These are phyloP conservation scores for Pithys albifrons DNA, from an alignment of 2,113 vertebrate genomes.

Conservation along the genomic window DNA sequence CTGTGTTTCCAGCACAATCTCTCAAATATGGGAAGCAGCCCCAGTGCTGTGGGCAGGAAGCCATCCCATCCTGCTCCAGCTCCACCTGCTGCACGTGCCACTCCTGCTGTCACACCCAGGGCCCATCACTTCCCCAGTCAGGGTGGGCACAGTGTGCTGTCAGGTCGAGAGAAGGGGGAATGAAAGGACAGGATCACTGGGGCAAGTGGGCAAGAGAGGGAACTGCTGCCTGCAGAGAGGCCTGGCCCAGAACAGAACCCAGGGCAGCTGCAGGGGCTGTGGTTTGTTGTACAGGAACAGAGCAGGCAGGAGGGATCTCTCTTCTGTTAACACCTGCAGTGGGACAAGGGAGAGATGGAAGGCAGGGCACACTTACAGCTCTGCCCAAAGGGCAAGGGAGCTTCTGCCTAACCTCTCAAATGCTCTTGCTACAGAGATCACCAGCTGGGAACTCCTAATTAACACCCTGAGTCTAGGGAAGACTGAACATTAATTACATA, in stretches of 20 bases:
- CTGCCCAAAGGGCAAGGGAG: background rate
- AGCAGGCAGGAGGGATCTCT: background rate
- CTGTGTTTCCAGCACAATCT: background rate
- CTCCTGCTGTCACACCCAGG: background rate
- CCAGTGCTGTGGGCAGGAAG: background rate
- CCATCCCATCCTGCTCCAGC: background rate
- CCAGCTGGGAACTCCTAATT: background rate
- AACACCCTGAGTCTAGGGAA: background rate
- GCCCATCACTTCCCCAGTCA: background rate
- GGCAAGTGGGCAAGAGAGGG: background rate
- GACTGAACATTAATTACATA: conserved; percentile 62
- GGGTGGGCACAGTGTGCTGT: background rate
- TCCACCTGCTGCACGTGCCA: background rate
- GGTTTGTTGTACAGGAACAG: background rate
- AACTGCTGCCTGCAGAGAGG: background rate
- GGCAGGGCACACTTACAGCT: background rate
- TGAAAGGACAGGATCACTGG: background rate
- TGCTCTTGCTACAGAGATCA: background rate
- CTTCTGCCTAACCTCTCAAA: background rate
- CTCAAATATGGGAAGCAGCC: background rate
- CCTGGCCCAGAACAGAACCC: background rate
- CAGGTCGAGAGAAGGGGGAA: background rate
- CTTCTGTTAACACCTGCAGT: background rate
- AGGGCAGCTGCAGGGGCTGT: background rate
- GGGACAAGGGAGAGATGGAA: background rate